Evolutionary conservation across 2,797 vertebrate genomes (phyloP).

Genomic region (Poeciliopsis turneri): DNA sequence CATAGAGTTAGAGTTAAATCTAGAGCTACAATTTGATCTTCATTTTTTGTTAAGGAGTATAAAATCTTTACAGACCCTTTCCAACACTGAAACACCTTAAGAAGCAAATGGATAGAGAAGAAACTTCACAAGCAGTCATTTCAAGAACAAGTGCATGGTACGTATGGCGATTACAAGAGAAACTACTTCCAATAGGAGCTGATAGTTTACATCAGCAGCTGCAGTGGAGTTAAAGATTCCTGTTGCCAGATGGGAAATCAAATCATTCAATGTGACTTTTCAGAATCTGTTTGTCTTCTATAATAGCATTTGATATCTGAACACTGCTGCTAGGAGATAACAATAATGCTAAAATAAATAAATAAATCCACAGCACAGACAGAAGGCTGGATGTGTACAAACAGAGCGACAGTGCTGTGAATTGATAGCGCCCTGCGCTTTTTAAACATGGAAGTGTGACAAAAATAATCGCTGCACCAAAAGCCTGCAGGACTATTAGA

Average conservation of each 20-base stretch:
- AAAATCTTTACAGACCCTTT: neutral
- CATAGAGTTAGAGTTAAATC: neutral
- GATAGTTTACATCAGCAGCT: conserved; percentile 17
- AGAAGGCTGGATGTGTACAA: conserved; percentile 41
- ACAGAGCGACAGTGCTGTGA: conserved; percentile 49
- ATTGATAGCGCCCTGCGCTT: conserved; percentile 51
- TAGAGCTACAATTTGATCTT: neutral
- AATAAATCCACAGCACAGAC: conserved; percentile 42
- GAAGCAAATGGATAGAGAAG: neutral
- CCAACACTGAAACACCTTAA: neutral
- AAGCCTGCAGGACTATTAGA: conserved; percentile 43
- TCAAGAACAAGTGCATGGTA: conserved; percentile 37
- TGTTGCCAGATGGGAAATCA: conserved; percentile 30
- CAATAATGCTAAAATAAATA: neutral
- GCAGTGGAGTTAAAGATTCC: conserved; percentile 5
- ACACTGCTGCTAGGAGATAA: conserved; percentile 30
- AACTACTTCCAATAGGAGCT: conserved; percentile 51
- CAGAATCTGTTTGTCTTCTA: conserved; percentile 40
- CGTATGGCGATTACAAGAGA: conserved; percentile 39
- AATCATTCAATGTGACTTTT: conserved; percentile 13
- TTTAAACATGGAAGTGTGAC: conserved; percentile 48
- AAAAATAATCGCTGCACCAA: conserved; percentile 24
- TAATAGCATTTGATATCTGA: conserved; percentile 30
- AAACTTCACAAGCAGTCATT: conserved; percentile 12
- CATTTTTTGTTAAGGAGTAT: neutral